Evolutionary conservation across 2,888 invertebrate genomes (phyloP), one percentile per base, ranked within the genome.

Genomic region (Torymus texanus): DNA sequence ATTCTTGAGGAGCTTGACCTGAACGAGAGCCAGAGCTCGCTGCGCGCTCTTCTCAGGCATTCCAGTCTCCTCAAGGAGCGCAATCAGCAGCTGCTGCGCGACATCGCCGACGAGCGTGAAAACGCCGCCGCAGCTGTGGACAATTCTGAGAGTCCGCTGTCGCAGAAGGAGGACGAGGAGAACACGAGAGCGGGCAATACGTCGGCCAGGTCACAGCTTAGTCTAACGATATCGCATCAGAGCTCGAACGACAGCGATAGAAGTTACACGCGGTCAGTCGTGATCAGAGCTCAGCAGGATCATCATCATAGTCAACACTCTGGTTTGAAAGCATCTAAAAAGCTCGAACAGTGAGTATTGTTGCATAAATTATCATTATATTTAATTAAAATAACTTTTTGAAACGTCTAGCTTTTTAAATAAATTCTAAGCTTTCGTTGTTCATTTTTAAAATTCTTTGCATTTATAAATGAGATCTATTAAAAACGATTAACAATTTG

Each of bases 241-340:
- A 89, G 88, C 76, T 88, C 90, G 0, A 88, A 86, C 10, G 90
- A 90, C 59, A 89, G 88, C 62, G 90, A 90, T 55, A 87, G 87
- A 81, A 88, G 87, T 77, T 89, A 88, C 61, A 88, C 87, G 4
- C 85, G 87, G 78, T 90, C 90, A 1, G 87, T 90, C 50, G 88
- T 90, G 18, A 85, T 90, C 55, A 84, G 89, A 63, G 87, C 88
- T 0, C 81, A 81, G 59, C 77, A 81, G 72, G 81, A 79, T 62
- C 87, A 88, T 59, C 75, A 82, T 56, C 85, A 87, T 76, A 41
- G 41, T 41, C 85, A 84, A 76, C 84, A 87, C 51, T 78, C 83
- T 3, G 78, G 84, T 21, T 84, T 89, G 70, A 88, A 89, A 81
- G 86, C 87, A 5, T 87, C 88, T 1, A 89, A 88, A 55, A 90